These are phyloP conservation scores for Arctia plantaginis DNA, from an alignment of 2,888 invertebrate species.

Conservation along the genomic window DNA sequence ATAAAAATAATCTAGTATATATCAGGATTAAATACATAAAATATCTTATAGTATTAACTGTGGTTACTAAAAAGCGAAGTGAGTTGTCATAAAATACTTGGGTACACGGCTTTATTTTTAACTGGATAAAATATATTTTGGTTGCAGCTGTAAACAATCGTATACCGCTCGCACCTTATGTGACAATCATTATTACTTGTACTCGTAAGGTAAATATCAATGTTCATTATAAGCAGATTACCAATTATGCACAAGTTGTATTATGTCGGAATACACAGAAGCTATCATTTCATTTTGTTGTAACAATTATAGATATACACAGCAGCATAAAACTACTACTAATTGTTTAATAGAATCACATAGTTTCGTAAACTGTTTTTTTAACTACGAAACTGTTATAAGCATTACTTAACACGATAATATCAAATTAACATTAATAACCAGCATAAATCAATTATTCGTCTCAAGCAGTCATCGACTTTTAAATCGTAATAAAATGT, in stretches of 20 bases:
- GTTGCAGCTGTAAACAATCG: conserved; percentile 8
- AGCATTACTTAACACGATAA: conserved; percentile 61
- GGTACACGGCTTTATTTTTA: neutral
- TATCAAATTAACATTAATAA: conserved; percentile 82
- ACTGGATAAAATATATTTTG: conserved; percentile 6
- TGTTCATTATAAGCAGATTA: conserved; percentile 19
- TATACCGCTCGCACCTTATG: neutral
- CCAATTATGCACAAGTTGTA: conserved; percentile 20
- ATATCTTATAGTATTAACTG: neutral
- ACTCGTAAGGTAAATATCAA: conserved; percentile 17
- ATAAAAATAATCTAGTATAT: conserved; percentile 53
- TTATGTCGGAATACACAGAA: conserved; percentile 13
- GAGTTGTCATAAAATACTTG: conserved; percentile 34
- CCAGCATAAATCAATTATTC: conserved; percentile 84
- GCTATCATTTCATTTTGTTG: conserved; percentile 21
- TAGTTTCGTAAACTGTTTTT: conserved; percentile 29
- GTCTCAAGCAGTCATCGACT: conserved; percentile 83
- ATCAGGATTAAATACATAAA: conserved; percentile 29
- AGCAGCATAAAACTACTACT: conserved; percentile 7
- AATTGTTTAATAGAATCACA: conserved; percentile 24
- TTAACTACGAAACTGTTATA: conserved; percentile 40
- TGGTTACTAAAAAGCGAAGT: conserved; percentile 17
- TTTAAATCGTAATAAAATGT: conserved; percentile 86
- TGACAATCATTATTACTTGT: conserved; percentile 14
- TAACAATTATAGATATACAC: conserved; percentile 19